Percentiles rank a stretch among this genome's conserved stretches.
Conservation (phyloP, 2,797 vertebrate genomes). For the Neopelma chrysocephalum region DNA sequence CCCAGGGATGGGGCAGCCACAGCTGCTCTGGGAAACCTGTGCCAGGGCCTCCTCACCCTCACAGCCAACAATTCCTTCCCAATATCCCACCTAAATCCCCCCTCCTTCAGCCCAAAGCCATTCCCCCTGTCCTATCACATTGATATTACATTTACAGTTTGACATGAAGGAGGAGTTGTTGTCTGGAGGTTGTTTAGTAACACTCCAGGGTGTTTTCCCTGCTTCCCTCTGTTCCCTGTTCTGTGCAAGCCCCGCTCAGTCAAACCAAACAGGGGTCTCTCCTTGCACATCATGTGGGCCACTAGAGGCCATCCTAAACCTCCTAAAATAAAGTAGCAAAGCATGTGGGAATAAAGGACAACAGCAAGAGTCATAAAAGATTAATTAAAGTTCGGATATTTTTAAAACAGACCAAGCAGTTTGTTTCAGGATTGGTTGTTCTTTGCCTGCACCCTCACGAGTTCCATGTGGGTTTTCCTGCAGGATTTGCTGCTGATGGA, state of each 20-base stretch:
- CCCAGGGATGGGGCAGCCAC: neutral
- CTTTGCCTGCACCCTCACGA: neutral
- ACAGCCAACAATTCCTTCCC: neutral
- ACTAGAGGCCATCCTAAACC: constrained; percentile 54
- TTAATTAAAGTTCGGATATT: neutral
- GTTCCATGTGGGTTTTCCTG: neutral
- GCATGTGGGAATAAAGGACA: neutral
- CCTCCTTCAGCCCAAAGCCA: neutral
- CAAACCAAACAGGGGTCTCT: neutral
- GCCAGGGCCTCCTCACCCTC: neutral
- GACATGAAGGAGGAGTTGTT: neutral
- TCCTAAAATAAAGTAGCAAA: neutral
- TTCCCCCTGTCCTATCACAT: too few species aligned
- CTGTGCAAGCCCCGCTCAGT: neutral
- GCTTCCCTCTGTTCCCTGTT: neutral
- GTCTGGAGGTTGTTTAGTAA: neutral
- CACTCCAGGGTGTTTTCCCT: neutral
- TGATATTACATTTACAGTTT: neutral
- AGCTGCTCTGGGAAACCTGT: neutral
- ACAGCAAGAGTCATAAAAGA: neutral
- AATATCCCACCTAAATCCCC: neutral
- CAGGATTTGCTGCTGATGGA: neutral
- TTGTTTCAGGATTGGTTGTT: neutral
- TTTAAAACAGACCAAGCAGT: neutral
- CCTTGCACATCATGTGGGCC: neutral